Evolutionary conservation across 2,888 invertebrate species (phyloP), one percentile per base, ranked within the genome.

Genomic region (Petrolisthes cinctipes): DNA sequence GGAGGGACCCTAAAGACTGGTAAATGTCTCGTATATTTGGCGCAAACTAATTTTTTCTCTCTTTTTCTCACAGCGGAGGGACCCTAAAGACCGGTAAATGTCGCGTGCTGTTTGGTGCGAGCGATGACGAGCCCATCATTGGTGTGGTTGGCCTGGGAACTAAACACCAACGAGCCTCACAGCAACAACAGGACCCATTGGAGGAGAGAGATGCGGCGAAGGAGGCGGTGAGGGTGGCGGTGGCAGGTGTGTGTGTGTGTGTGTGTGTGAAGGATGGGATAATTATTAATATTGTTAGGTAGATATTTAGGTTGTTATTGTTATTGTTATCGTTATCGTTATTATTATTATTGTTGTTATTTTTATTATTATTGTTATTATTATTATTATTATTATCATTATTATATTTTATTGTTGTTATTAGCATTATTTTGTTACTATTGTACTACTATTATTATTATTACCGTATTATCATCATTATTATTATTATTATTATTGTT

Each of bases 161-260:
- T 5, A 20, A 80, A n/a, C 66, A 76, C 0, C 4, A 20, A 4
- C 5, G 78, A 82, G 17, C 82, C 86, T 4, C 51, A n/a, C 61
- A 61, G 14, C n/a, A n/a, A n/a, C 61, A 61, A 3, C 61, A 61
- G 61, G 11, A 61, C 9, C n/a, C 14, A 6, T 2, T 73, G 2
- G 88, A 89, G 66, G 86, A 89, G 37, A 37, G 82, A 51, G 85
- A 88, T 66, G 88, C 86, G 71, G 66, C 78, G 1, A 89, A 81
- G n/a, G 90, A 90, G 78, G 84, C 88, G n/a, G 85, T 91, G 11
- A 86, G 91, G 11, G 80, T 80, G 5, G 91, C 90, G 54, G 86
- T 91, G 23, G 90, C 91, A 88, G 89, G 91, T 91, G 76, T 71
- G 71, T 61, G 61, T 9, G 61, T 9, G 6, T 61, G 61, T 61